Percentiles rank a stretch among this genome's conserved stretches.
Evolutionary conservation across 2,113 vertebrate species (phyloP).

Genomic region (Semnopithecus entellus): DNA sequence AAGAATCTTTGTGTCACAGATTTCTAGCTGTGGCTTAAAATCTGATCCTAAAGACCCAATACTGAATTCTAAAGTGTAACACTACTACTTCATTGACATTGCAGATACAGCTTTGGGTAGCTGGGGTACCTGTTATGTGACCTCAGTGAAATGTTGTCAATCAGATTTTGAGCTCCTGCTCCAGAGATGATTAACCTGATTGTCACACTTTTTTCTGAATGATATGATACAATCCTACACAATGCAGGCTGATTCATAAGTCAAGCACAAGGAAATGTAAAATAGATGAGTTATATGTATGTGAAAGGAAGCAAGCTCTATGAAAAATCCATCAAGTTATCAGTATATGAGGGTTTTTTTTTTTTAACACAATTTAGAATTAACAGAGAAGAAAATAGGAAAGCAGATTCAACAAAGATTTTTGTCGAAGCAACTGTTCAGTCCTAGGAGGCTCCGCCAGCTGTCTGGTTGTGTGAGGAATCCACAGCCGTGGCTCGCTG

Average conservation of each 20-base stretch:
- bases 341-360: not conserved
- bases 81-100: not conserved
- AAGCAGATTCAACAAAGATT: slow-evolving; percentile 51
- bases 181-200: not conserved
- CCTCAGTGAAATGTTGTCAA: not conserved
- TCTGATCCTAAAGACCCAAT: not conserved
- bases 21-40: slow-evolving; percentile 11
- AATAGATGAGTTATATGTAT: not conserved
- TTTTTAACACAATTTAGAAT: slow-evolving; percentile 52
- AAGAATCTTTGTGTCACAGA: not conserved
- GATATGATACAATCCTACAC: not conserved
- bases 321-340: slow-evolving; percentile 28
- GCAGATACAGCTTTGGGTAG: accelerated
- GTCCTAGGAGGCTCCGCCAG: slow-evolving; percentile 57
- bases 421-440: slow-evolving; percentile 62
- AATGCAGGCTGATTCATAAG: slow-evolving; percentile 25
- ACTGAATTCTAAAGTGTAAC: not conserved
- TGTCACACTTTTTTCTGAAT: slow-evolving; percentile 40
- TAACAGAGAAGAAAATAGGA: slow-evolving; percentile 38
- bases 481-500: slow-evolving; percentile 26
- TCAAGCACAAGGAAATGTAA: slow-evolving; percentile 22
- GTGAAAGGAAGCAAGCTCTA: slow-evolving; percentile 3
- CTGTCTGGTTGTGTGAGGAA: slow-evolving; percentile 59
- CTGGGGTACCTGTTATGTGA: not conserved
- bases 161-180: not conserved